A percentile compares a stretch with the other conserved stretches of the same genome.
Evolutionary conservation across 2,888 invertebrate genomes (phyloP).

Genomic region (Phymatocera aterrima): DNA sequence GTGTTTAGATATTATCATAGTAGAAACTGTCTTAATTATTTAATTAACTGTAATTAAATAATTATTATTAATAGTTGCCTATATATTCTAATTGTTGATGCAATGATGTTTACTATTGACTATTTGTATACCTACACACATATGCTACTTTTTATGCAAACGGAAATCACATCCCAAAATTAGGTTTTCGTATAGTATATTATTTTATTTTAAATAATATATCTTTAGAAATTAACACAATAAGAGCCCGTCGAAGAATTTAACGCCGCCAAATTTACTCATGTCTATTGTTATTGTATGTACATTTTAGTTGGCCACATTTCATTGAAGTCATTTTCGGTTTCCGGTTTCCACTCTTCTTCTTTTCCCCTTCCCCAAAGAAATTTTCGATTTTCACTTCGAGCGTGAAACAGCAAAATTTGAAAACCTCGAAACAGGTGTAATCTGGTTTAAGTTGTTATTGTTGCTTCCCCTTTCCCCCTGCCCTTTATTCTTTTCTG

Average conservation of each 20-base stretch:
- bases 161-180: background rate
- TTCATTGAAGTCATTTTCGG: no score
- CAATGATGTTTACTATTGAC: conserved; percentile 18
- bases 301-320: no score
- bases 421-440: no score
- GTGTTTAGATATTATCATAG: background rate
- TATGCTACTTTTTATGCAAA: background rate
- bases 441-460: no score
- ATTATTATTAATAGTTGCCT: no score
- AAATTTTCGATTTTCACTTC: no score
- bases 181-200: background rate
- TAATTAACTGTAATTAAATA: conserved; percentile 17
- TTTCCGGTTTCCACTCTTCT: no score
- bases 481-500: no score
- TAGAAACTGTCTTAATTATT: background rate
- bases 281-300: background rate
- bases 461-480: no score
- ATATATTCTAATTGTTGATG: conserved; percentile 17
- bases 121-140: background rate
- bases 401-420: no score
- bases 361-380: no score
- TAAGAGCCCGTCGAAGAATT: background rate
- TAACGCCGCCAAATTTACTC: background rate
- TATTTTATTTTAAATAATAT: no score
- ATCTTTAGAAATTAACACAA: background rate